These are phyloP conservation scores for Therioaphis trifolii DNA, from an alignment of 2,888 invertebrate genomes.

Conservation along the genomic window DNA sequence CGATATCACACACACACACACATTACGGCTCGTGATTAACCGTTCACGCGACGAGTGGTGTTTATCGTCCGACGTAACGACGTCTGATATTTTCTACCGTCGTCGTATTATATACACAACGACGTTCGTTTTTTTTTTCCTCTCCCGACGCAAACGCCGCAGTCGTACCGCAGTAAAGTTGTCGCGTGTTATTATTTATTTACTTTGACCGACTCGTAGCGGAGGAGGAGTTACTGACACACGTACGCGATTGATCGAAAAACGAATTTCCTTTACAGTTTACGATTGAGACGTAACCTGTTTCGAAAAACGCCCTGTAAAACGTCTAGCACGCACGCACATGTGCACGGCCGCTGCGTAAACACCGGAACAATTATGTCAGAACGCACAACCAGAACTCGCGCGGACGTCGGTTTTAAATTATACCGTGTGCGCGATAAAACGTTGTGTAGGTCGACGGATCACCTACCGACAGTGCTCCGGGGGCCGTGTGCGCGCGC, in stretches of 20 bases:
- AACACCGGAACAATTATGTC: conserved; percentile 40
- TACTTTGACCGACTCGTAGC: not conserved
- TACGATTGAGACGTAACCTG: conserved; percentile 46
- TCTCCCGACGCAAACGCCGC: too few species aligned
- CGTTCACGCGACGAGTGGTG: too few species aligned
- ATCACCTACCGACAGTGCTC: conserved; percentile 31
- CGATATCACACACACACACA: too few species aligned
- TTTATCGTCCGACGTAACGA: too few species aligned
- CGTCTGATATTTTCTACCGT: too few species aligned
- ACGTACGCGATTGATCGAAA: not conserved
- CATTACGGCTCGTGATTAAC: too few species aligned
- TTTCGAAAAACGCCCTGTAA: conserved; percentile 29
- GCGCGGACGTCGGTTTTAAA: conserved; percentile 25
- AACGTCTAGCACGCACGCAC: not conserved
- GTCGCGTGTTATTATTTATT: not conserved
- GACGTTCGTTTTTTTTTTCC: too few species aligned
- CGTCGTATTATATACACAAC: not conserved
- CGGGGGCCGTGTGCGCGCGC: not conserved
- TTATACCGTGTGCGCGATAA: not conserved
- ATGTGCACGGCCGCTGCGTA: not conserved
- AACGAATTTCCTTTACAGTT: conserved; percentile 8
- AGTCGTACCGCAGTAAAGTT: too few species aligned
- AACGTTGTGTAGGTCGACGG: conserved; percentile 42
- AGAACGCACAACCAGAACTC: not conserved
- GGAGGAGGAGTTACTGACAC: not conserved